These are phyloP conservation scores for Temnothorax unifasciatus DNA, from an alignment of 2,888 invertebrate species.

Conservation along the genomic window DNA sequence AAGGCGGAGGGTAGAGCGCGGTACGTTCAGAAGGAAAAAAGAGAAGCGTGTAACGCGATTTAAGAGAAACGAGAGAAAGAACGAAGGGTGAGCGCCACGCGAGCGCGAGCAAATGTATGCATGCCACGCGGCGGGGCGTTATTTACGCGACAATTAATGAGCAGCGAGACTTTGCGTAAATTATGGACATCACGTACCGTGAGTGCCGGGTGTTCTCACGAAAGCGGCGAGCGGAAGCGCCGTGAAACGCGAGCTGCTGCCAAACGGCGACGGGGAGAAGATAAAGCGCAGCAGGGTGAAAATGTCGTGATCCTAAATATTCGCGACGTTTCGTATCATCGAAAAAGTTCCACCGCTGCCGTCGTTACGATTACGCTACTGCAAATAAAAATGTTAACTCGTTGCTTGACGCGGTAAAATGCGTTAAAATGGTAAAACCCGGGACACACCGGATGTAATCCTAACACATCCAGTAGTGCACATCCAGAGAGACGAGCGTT, in stretches of 20 bases:
- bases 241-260: slow-evolving; percentile 23
- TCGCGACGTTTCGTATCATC: background rate
- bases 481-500: background rate
- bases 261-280: background rate
- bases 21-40: background rate
- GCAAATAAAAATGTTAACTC: slow-evolving; percentile 2
- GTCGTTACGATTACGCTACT: background rate
- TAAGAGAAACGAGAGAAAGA: slow-evolving; percentile 4
- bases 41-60: background rate
- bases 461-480: background rate
- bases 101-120: slow-evolving; percentile 27
- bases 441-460: too few relatives aligned
- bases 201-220: slow-evolving; percentile 29
- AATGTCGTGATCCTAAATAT: slow-evolving; percentile 16
- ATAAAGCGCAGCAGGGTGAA: slow-evolving; percentile 1
- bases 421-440: background rate
- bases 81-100: slow-evolving; percentile 1
- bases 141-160: slow-evolving; percentile 52
- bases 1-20: background rate
- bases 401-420: background rate
- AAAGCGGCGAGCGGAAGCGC: slow-evolving; percentile 35
- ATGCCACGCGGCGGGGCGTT: slow-evolving; percentile 23
- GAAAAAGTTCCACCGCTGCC: background rate
- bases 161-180: slow-evolving; percentile 40
- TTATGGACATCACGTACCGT: slow-evolving; percentile 39